Evolutionary conservation across 2,888 invertebrate species (phyloP), one percentile per base, ranked within the genome.

Genomic region (Incurvaria masculella): DNA sequence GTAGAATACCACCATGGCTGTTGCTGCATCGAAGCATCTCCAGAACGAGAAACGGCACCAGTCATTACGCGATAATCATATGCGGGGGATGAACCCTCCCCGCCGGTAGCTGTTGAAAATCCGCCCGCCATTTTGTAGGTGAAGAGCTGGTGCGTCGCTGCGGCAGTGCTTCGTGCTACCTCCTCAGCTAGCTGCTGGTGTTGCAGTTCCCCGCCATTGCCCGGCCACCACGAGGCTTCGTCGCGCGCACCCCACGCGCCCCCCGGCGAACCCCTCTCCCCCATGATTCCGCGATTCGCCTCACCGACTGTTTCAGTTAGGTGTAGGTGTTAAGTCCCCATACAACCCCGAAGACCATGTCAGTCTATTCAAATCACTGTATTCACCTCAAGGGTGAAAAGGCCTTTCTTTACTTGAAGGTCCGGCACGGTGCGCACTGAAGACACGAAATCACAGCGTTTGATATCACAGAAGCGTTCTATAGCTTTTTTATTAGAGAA

Each of bases 51-150:
- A 67, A 66, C 81, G 59, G 69, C 73, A 72, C 79, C 82, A 70
- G 72, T 81, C 83, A 78, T 71, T 62, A 88, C 74, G 66, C 88
- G 86, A 69, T 89, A 89, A 69, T 89, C 89, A 69, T 88, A 89
- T 62, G 82, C 84, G 54, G 84, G 81, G 54, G 84, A 82, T 51
- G 85, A 81, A 69, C 81, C 71, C 81, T 85, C 76, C 74, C 82
- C 63, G 75, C 81, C 74, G 82, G 82, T 65, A 82, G 85, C 71
- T 83, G 85, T 73, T 61, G 89, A 84, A 81, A 91, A 90, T 68
- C 88, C 88, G 68, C 88, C 87, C 62, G 89, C 87, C 89, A 91
- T 90, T 82, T 91, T 91, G 71, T 91, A 91, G 54, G 87, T 86
- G 68, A 90, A 91, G 59, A 90, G 80, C 71, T 90, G 90, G 65